Conservation (phyloP, 2,113 vertebrate genomes). For the Cathartes aura region DNA sequence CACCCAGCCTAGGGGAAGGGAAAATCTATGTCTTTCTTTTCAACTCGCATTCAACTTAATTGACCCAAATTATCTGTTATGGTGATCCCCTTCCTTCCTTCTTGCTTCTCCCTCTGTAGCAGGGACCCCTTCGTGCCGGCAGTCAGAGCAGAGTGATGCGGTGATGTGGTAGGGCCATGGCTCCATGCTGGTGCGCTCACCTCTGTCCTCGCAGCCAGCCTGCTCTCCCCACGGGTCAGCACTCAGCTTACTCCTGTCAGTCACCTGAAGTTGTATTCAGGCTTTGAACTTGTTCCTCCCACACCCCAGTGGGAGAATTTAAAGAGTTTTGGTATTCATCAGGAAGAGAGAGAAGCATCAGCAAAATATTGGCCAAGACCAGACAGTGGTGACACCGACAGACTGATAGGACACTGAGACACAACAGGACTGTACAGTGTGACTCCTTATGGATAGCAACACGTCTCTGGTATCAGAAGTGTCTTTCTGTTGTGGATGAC, state of each 20-base stretch:
- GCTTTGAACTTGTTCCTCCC: not conserved
- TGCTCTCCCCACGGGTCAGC: not conserved
- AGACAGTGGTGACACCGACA: not conserved
- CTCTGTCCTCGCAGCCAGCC: not conserved
- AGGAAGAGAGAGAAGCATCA: not conserved
- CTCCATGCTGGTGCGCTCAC: rapidly evolving
- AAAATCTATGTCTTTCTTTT: not conserved
- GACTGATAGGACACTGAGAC: too few species aligned
- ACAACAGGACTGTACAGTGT: too few species aligned
- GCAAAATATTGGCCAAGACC: not conserved
- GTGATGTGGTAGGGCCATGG: not conserved
- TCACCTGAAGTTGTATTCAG: not conserved
- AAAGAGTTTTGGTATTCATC: not conserved
- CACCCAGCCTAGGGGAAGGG: not conserved
- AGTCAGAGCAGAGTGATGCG: rapidly evolving
- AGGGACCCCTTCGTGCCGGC: not conserved
- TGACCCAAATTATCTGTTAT: not conserved
- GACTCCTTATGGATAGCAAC: not conserved
- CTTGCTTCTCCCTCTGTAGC: not conserved
- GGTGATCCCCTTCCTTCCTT: not conserved
- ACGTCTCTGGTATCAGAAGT: not conserved
- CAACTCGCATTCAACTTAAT: not conserved
- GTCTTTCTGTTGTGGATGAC: not conserved
- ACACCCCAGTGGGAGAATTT: not conserved
- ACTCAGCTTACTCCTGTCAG: rapidly evolving